Evolutionary conservation across 2,113 vertebrate species (phyloP).

Genomic region (Manacus vitellinus): DNA sequence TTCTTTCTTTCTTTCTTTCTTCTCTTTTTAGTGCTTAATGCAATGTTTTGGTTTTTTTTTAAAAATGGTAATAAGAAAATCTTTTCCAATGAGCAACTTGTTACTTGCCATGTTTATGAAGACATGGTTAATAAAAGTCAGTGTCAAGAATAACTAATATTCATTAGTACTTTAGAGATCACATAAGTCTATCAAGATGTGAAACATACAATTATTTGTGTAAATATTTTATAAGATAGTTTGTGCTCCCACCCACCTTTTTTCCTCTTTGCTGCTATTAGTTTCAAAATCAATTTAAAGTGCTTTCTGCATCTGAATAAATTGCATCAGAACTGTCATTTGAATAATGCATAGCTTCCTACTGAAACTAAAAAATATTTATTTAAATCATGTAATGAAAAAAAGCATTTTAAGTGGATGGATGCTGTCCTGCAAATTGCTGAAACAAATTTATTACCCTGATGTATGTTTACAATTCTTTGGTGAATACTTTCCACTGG

Average conservation of each 20-base stretch:
- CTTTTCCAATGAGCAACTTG: not conserved
- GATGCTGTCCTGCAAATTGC: not conserved
- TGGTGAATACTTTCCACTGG: not conserved
- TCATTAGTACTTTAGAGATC: not conserved
- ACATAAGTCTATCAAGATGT: not conserved
- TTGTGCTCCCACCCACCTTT: not conserved
- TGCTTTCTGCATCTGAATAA: slow-evolving; percentile 3
- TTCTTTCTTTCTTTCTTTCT: not conserved
- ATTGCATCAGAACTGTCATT: not conserved
- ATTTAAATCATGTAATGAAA: not conserved
- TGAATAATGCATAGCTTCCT: slow-evolving; percentile 25
- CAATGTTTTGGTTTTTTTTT: not conserved
- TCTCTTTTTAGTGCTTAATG: not conserved
- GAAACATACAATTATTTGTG: not conserved
- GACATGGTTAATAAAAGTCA: not conserved
- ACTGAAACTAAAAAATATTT: slow-evolving; percentile 10
- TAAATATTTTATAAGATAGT: not conserved
- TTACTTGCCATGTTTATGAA: not conserved
- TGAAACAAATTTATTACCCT: not conserved
- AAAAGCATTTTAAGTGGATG: not conserved
- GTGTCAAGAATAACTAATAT: not conserved
- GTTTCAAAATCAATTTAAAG: slow-evolving; percentile 39
- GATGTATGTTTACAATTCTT: not conserved
- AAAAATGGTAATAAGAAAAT: not conserved
- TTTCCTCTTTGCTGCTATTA: not conserved